Conservation (phyloP, 2,888 invertebrate genomes). For the Phanerotoma sp. region DNA sequence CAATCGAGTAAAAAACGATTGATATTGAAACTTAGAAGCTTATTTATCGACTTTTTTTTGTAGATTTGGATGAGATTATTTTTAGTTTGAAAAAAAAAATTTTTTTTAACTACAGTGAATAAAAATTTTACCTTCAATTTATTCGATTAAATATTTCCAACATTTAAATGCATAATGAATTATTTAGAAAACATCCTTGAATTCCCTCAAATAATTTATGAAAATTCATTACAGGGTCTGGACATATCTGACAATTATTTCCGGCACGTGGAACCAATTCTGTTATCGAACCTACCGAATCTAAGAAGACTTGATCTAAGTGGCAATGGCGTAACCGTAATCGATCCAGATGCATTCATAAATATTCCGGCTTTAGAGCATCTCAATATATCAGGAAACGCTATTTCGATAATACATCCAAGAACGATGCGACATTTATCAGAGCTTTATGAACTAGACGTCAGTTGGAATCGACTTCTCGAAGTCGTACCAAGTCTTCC, state of each 20-base stretch:
- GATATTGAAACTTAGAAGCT: too few species aligned
- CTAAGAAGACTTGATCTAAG: conserved; percentile 76
- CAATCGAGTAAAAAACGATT: too few species aligned
- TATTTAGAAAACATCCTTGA: too few species aligned
- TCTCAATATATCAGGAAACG: conserved; percentile 77
- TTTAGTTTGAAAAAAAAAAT: too few species aligned
- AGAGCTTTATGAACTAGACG: conserved; percentile 77
- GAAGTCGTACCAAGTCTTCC: conserved; percentile 79
- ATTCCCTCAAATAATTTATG: too few species aligned
- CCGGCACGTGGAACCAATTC: conserved; percentile 68
- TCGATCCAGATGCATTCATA: conserved; percentile 75
- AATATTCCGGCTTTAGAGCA: conserved; percentile 74
- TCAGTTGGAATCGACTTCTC: conserved; percentile 71
- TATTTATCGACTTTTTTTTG: too few species aligned
- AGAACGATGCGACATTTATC: conserved; percentile 74
- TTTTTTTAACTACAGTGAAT: too few species aligned
- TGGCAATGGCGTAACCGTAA: conserved; percentile 68
- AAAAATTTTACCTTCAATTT: too few species aligned
- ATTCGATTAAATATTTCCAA: too few species aligned
- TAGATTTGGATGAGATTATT: too few species aligned
- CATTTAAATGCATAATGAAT: too few species aligned
- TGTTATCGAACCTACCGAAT: conserved; percentile 75
- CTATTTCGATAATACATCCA: conserved; percentile 70
- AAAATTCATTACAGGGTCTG: too few species aligned
- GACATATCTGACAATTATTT: conserved; percentile 79